A percentile compares a stretch with the other conserved stretches of the same genome.
Conservation (phyloP, 2,113 vertebrate species). For the Siniperca chuatsi region DNA sequence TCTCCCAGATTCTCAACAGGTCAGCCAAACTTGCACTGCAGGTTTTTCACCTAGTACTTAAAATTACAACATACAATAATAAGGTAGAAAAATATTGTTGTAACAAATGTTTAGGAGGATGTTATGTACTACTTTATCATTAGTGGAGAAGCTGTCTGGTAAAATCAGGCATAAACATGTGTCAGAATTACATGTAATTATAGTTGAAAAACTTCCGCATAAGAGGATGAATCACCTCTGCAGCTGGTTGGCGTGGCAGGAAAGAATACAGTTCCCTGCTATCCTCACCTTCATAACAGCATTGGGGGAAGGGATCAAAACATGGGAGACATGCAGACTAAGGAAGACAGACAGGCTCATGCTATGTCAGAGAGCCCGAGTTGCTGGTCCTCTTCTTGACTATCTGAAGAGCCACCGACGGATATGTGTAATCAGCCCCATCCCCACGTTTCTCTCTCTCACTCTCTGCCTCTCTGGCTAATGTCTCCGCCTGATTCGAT, state of each 20-base stretch:
- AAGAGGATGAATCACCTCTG: conserved; percentile 81
- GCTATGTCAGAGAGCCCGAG: conserved; percentile 57
- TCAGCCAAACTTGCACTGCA: conserved; percentile 34
- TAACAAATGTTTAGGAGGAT: conserved; percentile 83
- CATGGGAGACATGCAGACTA: conserved; percentile 38
- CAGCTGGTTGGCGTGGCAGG: conserved; percentile 76
- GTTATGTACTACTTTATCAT: conserved; percentile 84
- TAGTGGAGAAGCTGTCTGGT: conserved; percentile 79
- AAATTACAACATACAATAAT: conserved; percentile 75
- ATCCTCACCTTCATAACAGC: conserved; percentile 75
- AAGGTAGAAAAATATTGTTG: conserved; percentile 73
- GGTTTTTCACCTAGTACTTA: conserved; percentile 65
- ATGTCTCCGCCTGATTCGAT: conserved; percentile 85
- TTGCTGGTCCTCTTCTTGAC: conserved; percentile 72
- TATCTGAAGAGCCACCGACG: conserved; percentile 79
- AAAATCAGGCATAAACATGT: conserved; percentile 84
- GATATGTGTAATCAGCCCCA: conserved; percentile 82
- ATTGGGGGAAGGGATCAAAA: conserved; percentile 51
- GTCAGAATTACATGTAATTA: conserved; percentile 86
- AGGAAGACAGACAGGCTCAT: conserved; percentile 62
- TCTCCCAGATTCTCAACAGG: conserved; percentile 42
- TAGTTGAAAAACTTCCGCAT: conserved; percentile 84
- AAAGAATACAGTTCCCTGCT: conserved; percentile 72
- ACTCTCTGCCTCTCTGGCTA: conserved; percentile 81
- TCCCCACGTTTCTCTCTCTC: conserved; percentile 80